Evolutionary conservation across 2,888 invertebrate genomes (phyloP).

Genomic region (Digitonthophagus gazella): DNA sequence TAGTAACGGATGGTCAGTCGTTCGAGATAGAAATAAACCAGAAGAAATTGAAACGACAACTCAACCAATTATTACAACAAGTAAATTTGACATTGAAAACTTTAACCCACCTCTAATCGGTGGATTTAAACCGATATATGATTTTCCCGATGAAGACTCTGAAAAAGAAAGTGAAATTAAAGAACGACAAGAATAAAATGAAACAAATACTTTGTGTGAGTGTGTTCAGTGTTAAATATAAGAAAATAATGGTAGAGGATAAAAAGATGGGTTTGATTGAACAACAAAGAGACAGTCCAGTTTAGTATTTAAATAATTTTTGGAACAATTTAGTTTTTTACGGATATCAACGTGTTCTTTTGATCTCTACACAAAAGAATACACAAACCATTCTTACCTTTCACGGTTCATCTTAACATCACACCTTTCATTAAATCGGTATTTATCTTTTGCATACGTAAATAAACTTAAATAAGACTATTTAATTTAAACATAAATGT

Average conservation of each 20-base stretch:
- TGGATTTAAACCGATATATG: conserved; percentile 69
- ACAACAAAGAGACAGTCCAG: neutral
- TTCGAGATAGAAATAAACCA: conserved; percentile 44
- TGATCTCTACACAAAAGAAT: neutral
- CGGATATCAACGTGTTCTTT: neutral
- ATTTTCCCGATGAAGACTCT: conserved; percentile 39
- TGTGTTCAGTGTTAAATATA: neutral
- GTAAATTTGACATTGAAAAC: conserved; percentile 62
- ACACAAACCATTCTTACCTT: neutral
- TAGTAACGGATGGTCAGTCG: conserved; percentile 62
- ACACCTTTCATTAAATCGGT: neutral
- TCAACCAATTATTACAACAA: conserved; percentile 46
- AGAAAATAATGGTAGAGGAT: neutral
- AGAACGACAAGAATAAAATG: conserved; percentile 29
- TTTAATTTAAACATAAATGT: neutral
- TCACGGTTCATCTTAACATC: neutral
- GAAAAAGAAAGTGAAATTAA: conserved; percentile 28
- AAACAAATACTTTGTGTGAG: neutral
- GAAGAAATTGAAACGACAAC: conserved; percentile 44
- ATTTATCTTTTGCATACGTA: neutral
- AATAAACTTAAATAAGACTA: neutral
- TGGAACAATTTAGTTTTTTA: neutral
- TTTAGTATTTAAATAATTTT: conserved; percentile 1
- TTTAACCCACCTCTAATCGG: conserved; percentile 69
- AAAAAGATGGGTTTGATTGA: neutral